phyloP scores from a whole-genome alignment of 2,888 invertebrate genomes.

The Liopterus haemorrhoidalis region DNA sequence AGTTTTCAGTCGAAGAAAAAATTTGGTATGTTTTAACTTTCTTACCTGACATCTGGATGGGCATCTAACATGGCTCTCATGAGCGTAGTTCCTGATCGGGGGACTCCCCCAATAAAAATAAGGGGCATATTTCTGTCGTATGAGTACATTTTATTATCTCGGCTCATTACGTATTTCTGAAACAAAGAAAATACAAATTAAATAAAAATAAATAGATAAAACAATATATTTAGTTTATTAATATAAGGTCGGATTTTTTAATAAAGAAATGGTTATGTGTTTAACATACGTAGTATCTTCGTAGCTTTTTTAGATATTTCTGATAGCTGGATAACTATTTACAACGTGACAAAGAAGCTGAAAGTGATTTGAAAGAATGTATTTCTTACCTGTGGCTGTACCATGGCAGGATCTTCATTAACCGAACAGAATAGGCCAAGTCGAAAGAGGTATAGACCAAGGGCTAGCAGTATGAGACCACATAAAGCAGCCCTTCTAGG shows the following conservation, averaged over 20 bases:
- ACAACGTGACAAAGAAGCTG: not conserved
- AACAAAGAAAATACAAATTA: constrained; percentile 8
- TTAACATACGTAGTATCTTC: no score
- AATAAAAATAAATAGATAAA: no score
- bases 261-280: no score
- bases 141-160: constrained; percentile 60
- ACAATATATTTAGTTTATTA: no score
- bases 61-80: constrained; percentile 98
- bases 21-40: no score
- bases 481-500: constrained; percentile 14
- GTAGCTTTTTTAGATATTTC: no score
- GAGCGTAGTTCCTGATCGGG: constrained; percentile 93
- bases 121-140: constrained; percentile 87
- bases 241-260: no score
- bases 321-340: not conserved
- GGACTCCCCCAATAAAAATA: constrained; percentile 96
- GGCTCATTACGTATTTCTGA: constrained; percentile 58
- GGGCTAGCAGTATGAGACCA: constrained; percentile 9
- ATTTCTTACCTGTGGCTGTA: constrained; percentile 18
- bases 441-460: constrained; percentile 13
- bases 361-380: not conserved
- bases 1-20: no score
- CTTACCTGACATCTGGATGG: constrained; percentile 86
- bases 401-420: constrained; percentile 17
- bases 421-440: constrained; percentile 14